A percentile compares a stretch with the other conserved stretches of the same genome.
phyloP scores from a whole-genome alignment of 2,888 invertebrate species.

The Abscondita cerata region DNA sequence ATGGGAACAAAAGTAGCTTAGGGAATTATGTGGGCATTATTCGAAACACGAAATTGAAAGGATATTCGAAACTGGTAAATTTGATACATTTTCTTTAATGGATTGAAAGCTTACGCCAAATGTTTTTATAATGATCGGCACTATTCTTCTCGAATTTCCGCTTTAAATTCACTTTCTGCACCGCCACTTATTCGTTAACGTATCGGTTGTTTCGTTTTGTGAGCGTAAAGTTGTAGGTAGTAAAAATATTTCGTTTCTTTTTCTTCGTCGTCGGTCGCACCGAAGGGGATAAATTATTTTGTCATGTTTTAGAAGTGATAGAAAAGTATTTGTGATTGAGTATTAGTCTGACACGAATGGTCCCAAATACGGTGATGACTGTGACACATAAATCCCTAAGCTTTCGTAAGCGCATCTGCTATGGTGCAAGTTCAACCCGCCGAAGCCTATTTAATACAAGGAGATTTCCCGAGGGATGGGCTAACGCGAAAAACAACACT shows the following conservation, averaged over 20 bases:
- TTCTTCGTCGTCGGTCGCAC: too few relatives aligned
- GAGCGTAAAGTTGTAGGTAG: too few relatives aligned
- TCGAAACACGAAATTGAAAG: conserved; percentile 35
- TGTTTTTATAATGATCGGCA: conserved; percentile 33
- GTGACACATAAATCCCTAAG: conserved; percentile 47
- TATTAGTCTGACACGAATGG: conserved; percentile 16
- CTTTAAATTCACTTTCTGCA: conserved; percentile 1
- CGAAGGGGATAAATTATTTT: too few relatives aligned
- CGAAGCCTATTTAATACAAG: conserved; percentile 49
- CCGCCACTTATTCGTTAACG: background rate
- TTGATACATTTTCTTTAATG: conserved; percentile 41
- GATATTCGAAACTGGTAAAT: conserved; percentile 41
- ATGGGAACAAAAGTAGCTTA: conserved; percentile 33
- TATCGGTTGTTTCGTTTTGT: background rate
- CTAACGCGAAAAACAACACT: conserved; percentile 48
- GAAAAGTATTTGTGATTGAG: background rate
- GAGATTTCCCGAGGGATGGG: conserved; percentile 51
- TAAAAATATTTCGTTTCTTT: too few relatives aligned
- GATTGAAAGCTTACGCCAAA: conserved; percentile 35
- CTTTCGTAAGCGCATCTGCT: conserved; percentile 48
- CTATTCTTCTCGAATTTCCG: conserved; percentile 27
- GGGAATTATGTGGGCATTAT: conserved; percentile 38
- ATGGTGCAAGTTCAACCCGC: conserved; percentile 44
- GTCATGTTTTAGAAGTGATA: background rate
- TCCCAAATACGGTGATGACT: conserved; percentile 36